Evolutionary conservation across 1,140 invertebrate species (phyloP), one percentile per base, ranked within the genome.

Genomic region (Melitaea cinxia): DNA sequence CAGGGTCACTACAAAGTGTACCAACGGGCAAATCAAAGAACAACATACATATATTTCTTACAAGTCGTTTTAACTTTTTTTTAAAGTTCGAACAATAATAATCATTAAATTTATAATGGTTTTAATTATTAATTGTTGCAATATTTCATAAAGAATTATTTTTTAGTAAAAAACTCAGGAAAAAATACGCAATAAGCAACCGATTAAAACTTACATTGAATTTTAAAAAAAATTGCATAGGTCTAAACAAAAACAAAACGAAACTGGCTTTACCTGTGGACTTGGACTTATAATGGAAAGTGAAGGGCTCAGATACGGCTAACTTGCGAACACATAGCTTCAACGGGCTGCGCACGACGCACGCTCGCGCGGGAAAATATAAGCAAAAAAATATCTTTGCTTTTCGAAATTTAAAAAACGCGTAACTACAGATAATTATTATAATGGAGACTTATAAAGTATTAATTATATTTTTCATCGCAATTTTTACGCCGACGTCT

Each of bases 401-500:
- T 30, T 50, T 39, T 42, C 28, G 21, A 58, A 58, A 45, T 58
- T 47, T 7, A 10, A 56, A 35, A 7, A 54, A 12, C 35, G 49
- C 19, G 33, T 14, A 56, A 42, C 45, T 61, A 63, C 39, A 53
- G 14, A 14, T 35, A n/a, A n/a, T 59, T 65, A 57, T 54, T 42
- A 45, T 19, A 61, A 89, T 82, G 82, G 76, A 82, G 63, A 73
- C 65, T 50, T 70, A 75, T 55, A 72, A 74, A 77, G 72, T 81
- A 68, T 71, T 82, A 50, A 30, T 88, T 66, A 56, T 82, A 45
- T 56, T 84, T 53, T 76, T 88, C 39, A 69, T 77, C 35, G 77
- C 76, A 42, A 73, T 78, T 39, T 61, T 86, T 23, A 70, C 87
- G 14, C 75, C 78, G 64, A 76, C 77, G 30, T 75, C 81, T n/a